phyloP scores from a whole-genome alignment of 64 coral and sea anemone species.

The Stichodactyla mertensii region DNA sequence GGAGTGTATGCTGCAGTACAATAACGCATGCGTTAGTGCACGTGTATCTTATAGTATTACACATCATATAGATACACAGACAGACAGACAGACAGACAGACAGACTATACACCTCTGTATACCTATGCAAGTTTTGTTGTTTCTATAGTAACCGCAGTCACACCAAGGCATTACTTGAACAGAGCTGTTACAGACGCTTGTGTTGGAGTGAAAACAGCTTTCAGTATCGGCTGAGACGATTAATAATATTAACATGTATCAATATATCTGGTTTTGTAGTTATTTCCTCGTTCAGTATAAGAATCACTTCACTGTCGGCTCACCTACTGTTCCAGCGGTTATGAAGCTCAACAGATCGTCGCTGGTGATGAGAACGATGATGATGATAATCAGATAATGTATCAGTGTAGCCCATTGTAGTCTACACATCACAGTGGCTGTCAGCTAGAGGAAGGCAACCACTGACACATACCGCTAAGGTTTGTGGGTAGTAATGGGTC shows the following conservation, averaged over 20 bases:
- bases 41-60: no score
- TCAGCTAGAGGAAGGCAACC: neutral
- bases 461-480: conserved; percentile 11
- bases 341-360: neutral
- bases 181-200: conserved; percentile 11
- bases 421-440: conserved; percentile 16
- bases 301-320: neutral
- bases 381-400: neutral
- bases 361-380: neutral
- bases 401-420: conserved; percentile 5
- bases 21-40: neutral
- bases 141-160: neutral
- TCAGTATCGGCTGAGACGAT: neutral
- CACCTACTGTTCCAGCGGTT: neutral
- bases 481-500: conserved; percentile 4
- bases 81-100: no score
- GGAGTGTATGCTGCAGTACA: neutral
- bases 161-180: neutral
- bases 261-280: neutral
- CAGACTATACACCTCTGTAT: neutral
- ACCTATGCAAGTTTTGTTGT: neutral
- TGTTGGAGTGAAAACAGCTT: neutral
- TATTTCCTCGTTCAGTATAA: neutral
- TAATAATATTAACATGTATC: neutral
- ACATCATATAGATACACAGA: no score